Evolutionary conservation across 1,140 invertebrate genomes (phyloP).

Genomic region (Euwallacea fornicatus): DNA sequence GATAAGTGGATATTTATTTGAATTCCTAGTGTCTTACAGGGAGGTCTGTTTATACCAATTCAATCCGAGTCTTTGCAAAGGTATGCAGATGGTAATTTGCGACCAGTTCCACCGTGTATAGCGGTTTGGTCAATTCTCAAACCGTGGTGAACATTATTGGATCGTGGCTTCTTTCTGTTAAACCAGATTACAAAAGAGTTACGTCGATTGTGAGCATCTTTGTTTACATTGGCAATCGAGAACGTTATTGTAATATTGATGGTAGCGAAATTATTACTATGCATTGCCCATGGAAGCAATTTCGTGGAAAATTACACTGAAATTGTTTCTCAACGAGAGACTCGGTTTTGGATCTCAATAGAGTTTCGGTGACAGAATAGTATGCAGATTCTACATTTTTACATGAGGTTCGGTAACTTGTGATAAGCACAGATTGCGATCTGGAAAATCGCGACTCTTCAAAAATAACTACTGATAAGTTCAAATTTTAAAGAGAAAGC

Average conservation of each 20-base stretch:
- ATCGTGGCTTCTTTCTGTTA: slow-evolving; percentile 25
- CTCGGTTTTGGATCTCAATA: too few relatives aligned
- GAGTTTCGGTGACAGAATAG: too few relatives aligned
- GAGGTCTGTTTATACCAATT: neutral
- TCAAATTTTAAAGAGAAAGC: too few relatives aligned
- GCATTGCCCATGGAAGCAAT: too few relatives aligned
- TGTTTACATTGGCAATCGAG: slow-evolving; percentile 14
- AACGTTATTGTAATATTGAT: slow-evolving; percentile 22
- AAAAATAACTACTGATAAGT: too few relatives aligned
- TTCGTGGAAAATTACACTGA: too few relatives aligned
- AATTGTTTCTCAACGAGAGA: too few relatives aligned
- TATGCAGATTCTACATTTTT: too few relatives aligned
- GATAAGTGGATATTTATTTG: slow-evolving; percentile 16
- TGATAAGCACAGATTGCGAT: too few relatives aligned
- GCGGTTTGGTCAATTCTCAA: slow-evolving; percentile 15
- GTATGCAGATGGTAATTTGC: neutral
- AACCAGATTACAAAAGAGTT: slow-evolving; percentile 25
- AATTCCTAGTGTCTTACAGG: slow-evolving; percentile 13
- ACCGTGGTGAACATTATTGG: slow-evolving; percentile 2
- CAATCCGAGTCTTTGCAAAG: neutral
- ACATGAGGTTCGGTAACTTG: too few relatives aligned
- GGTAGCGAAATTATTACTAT: slow-evolving; percentile 19
- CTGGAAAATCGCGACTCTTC: too few relatives aligned
- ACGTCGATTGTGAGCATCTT: slow-evolving; percentile 22
- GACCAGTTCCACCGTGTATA: neutral